Evolutionary conservation across 2,888 invertebrate genomes (phyloP).

Genomic region (Euphydryas editha): DNA sequence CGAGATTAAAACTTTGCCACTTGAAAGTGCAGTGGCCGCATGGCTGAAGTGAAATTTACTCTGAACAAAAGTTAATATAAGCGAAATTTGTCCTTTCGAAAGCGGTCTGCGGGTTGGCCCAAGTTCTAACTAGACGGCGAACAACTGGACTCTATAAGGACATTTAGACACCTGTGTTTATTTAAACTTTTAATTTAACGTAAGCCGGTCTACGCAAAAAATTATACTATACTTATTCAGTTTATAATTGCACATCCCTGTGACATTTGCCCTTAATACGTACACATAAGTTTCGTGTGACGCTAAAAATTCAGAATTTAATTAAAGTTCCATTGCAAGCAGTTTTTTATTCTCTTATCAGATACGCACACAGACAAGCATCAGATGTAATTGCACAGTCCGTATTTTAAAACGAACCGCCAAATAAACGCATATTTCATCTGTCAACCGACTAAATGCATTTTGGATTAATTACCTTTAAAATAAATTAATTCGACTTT

Average conservation of each 20-base stretch:
- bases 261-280: neutral
- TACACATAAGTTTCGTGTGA: conserved; percentile 43
- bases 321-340: conserved; percentile 70
- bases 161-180: conserved; percentile 5
- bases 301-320: conserved; percentile 68
- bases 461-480: conserved; percentile 40
- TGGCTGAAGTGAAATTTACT: conserved; percentile 76
- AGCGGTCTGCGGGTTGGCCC: conserved; percentile 63
- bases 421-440: conserved; percentile 56
- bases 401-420: conserved; percentile 67
- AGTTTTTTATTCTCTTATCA: conserved; percentile 73
- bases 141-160: conserved; percentile 35
- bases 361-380: conserved; percentile 70
- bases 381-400: conserved; percentile 73
- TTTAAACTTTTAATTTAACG: neutral
- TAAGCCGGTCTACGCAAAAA: neutral
- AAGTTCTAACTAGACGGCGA: conserved; percentile 58
- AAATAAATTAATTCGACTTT: conserved; percentile 27
- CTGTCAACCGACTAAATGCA: conserved; percentile 36
- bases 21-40: conserved; percentile 75
- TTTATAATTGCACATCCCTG: neutral
- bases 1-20: conserved; percentile 79
- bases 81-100: conserved; percentile 77
- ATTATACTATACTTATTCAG: too few species aligned
- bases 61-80: conserved; percentile 80